These are phyloP conservation scores for Drosophila monieri DNA, from an alignment of 2,888 invertebrate genomes.

Conservation along the genomic window DNA sequence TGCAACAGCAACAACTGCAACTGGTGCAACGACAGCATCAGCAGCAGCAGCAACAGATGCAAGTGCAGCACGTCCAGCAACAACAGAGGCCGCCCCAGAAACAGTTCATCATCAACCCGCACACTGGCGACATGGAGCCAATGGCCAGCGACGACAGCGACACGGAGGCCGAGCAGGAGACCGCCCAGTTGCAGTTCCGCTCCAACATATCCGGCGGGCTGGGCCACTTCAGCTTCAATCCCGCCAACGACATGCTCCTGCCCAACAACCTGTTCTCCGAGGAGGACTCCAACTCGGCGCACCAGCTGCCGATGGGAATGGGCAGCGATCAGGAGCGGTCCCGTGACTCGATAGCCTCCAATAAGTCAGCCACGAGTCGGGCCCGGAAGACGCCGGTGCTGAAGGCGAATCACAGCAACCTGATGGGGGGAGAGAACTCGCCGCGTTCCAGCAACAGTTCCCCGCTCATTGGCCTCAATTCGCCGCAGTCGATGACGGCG, in stretches of 20 bases:
- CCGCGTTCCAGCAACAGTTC: constrained; percentile 65
- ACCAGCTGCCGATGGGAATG: constrained; percentile 68
- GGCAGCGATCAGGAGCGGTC: constrained; percentile 85
- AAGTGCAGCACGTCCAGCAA: constrained; percentile 48
- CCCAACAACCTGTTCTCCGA: constrained; percentile 76
- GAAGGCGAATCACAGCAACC: constrained; percentile 29
- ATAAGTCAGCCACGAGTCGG: constrained; percentile 69
- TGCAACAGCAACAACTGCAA: constrained; percentile 26
- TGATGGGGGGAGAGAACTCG: constrained; percentile 54
- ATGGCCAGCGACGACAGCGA: constrained; percentile 89
- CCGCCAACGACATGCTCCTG: constrained; percentile 69
- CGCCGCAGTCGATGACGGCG: constrained; percentile 32
- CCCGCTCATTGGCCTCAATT: constrained; percentile 50
- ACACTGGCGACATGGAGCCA: constrained; percentile 93
- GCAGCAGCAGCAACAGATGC: constrained; percentile 52
- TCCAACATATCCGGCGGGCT: constrained; percentile 45
- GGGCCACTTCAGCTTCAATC: constrained; percentile 67
- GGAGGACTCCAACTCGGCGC: constrained; percentile 85
- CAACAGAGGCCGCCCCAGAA: constrained; percentile 81
- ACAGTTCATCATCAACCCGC: constrained; percentile 94
- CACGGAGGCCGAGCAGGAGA: constrained; percentile 86
- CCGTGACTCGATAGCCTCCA: constrained; percentile 85
- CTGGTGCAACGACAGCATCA: constrained; percentile 53
- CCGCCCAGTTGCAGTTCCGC: constrained; percentile 64
- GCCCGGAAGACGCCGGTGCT: constrained; percentile 33